Evolutionary conservation across 1,140 invertebrate genomes (phyloP).

Genomic region (Tetramorium alpestre): DNA sequence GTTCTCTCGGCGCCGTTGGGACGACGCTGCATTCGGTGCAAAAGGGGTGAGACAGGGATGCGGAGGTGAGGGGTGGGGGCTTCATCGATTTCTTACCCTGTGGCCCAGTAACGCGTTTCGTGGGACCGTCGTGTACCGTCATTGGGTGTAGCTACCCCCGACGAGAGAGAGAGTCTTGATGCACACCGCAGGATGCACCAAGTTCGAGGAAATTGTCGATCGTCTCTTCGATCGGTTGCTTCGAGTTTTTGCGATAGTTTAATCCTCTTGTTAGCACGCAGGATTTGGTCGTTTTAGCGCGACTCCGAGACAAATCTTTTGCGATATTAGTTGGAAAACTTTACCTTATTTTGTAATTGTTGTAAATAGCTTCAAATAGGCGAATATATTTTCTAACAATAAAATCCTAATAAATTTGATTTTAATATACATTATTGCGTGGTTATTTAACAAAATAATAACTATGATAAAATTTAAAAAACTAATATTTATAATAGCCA

Average conservation of each 20-base stretch:
- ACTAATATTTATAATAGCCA: background rate
- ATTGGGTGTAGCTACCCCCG: conserved; percentile 59
- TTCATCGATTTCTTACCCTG: conserved; percentile 85
- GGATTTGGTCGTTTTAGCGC: background rate
- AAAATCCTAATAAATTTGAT: background rate
- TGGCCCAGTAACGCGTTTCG: conserved; percentile 82
- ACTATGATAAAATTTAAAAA: background rate
- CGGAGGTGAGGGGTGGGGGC: conserved; percentile 75
- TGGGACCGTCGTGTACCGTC: conserved; percentile 56
- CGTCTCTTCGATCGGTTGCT: conserved; percentile 3
- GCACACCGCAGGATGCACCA: conserved; percentile 17
- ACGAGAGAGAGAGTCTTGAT: conserved; percentile 32
- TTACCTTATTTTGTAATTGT: background rate
- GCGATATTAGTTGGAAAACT: background rate
- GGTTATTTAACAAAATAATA: background rate
- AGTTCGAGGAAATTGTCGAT: conserved; percentile 32
- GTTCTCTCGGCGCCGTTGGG: conserved; percentile 68
- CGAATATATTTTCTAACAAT: background rate
- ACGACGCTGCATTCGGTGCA: conserved; percentile 41
- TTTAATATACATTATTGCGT: background rate
- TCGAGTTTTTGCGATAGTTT: background rate
- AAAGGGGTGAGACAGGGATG: conserved; percentile 39
- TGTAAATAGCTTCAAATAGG: background rate
- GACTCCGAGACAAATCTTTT: background rate
- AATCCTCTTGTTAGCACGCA: conserved; percentile 8